These are phyloP conservation scores for human (Homo sapiens) DNA, from an alignment of 2,113 vertebrate genomes.

Conservation along the genomic window GRCh38 chr3:174751501-174752000, in stretches of 20 bases:
- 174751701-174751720: background rate
- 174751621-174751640: too few relatives aligned
- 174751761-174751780: background rate
- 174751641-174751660: too few relatives aligned
- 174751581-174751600: accelerated
- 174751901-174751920: background rate
- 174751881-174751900: background rate
- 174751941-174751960: background rate
- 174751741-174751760: background rate
- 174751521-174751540: too few relatives aligned
- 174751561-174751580: too few relatives aligned
- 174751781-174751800: background rate
- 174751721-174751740: background rate
- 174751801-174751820: background rate
- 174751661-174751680: background rate
- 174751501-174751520: too few relatives aligned
- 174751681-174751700: background rate
- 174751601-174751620: too few relatives aligned
- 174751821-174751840: background rate
- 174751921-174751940: background rate
- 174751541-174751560: too few relatives aligned
- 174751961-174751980: too few relatives aligned
- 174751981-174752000: too few relatives aligned
- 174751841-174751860: background rate
- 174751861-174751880: background rate